Evolutionary conservation across 2,888 invertebrate genomes (phyloP), one percentile per base, ranked within the genome.

Genomic region (Diarsia mendica): DNA sequence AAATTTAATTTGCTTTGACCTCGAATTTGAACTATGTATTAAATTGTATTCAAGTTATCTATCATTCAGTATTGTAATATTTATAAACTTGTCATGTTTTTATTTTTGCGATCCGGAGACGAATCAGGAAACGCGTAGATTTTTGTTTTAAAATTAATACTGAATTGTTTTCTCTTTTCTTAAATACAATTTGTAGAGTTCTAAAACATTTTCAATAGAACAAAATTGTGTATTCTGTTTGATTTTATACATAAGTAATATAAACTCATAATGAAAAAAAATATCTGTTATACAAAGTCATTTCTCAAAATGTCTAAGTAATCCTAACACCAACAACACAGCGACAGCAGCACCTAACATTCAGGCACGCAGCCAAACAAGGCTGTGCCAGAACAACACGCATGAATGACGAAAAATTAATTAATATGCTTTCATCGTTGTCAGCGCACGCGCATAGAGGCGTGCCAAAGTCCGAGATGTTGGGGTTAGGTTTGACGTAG

Each of bases 321-420:
- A 33, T 10, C 0, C 0, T n/a, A 0, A 68, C 1, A 11, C 10
- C 61, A 49, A 53, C 58, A 55, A 73, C 84, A 71, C 65, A n/a
- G n/a, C n/a, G 8, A 58, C 28, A 51, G n/a, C 28, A 60, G 15
- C 53, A 67, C 55, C 70, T 55, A 66, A 77, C 49, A 77, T 78
- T 75, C 75, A 75, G 85, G 84, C 87, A 82, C 77, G 71, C 73
- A 72, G 76, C 87, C 87, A 87, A 79, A 72, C 71, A 72, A 67
- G 69, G 33, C 65, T 58, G 60, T 76, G 88, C 86, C 87, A 89
- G 77, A 72, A 75, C 69, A 58, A 71, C 75, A 85, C 81, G 81
- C 85, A 74, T 84, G 78, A 75, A 82, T 86, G 77, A 83, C 83
- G 79, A 83, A 82, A 78, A 85, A 87, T 85, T 68, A 72, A 85